Conservation (phyloP, 2,888 invertebrate species). For the Antitype chi region DNA sequence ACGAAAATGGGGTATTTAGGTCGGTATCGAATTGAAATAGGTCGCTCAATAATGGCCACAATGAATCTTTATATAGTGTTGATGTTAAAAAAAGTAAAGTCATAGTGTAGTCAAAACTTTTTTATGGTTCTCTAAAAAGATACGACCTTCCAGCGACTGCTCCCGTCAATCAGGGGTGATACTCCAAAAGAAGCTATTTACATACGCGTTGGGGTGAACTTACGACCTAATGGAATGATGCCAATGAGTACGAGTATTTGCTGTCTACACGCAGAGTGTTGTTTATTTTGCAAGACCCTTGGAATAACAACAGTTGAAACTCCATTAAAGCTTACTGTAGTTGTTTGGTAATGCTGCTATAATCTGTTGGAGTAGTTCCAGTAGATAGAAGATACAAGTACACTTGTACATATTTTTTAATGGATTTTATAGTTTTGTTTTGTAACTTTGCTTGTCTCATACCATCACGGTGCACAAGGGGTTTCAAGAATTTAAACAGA, state of each 20-base stretch:
- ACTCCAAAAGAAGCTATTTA: conserved; percentile 56
- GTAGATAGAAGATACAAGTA: not conserved
- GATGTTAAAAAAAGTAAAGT: not conserved
- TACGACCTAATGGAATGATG: conserved; percentile 62
- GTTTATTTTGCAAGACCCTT: conserved; percentile 60
- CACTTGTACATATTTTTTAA: conserved; percentile 15
- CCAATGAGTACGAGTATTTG: conserved; percentile 62
- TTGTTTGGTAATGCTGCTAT: conserved; percentile 45
- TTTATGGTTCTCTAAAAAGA: conserved; percentile 43
- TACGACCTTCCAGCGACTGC: conserved; percentile 23
- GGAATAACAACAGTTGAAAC: conserved; percentile 54
- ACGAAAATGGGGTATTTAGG: not conserved
- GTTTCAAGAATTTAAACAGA: not conserved
- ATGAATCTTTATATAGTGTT: not conserved
- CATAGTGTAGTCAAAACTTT: conserved; percentile 12
- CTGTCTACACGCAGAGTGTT: conserved; percentile 55
- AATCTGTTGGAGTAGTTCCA: conserved; percentile 43
- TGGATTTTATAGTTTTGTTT: conserved; percentile 19
- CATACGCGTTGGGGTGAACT: conserved; percentile 59
- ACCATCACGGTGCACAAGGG: too few relatives aligned
- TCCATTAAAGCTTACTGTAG: conserved; percentile 50
- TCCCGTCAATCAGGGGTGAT: conserved; percentile 43
- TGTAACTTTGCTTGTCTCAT: conserved; percentile 2
- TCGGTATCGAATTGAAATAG: conserved; percentile 12
- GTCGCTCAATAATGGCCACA: conserved; percentile 4